A percentile compares a stretch with the other conserved stretches of the same genome.
Evolutionary conservation across 2,113 vertebrate genomes (phyloP).

Genomic region (Craseonycteris thonglongyai): DNA sequence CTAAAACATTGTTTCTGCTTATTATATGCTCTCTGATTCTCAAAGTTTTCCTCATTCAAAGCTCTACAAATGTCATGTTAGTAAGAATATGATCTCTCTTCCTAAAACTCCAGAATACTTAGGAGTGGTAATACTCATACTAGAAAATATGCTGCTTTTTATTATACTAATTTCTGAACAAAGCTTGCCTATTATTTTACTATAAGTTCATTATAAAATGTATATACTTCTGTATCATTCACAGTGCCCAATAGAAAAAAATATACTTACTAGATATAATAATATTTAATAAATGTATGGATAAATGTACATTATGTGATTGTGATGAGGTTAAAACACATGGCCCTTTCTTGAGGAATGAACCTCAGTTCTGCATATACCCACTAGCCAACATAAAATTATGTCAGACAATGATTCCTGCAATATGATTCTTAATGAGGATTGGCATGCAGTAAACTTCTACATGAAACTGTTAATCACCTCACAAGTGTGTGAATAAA

Average conservation of each 20-base stretch:
- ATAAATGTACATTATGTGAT: neutral
- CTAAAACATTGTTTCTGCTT: neutral
- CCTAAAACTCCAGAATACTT: neutral
- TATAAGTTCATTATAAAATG: neutral
- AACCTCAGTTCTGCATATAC: neutral
- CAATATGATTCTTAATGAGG: neutral
- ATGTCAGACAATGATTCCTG: neutral
- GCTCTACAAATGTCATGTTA: neutral
- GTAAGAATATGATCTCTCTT: neutral
- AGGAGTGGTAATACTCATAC: neutral
- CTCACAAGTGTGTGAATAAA: neutral
- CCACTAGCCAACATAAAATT: neutral
- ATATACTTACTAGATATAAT: neutral
- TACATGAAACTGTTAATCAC: neutral
- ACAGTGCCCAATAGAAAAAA: neutral
- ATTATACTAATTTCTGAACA: neutral
- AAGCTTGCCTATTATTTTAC: neutral
- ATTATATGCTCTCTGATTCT: neutral
- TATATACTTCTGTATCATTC: neutral
- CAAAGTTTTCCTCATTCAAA: neutral
- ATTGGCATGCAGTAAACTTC: neutral
- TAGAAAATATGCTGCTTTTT: neutral
- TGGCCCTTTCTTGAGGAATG: neutral
- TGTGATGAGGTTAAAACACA: neutral
- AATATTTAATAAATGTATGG: neutral